Conservation (phyloP, 2,888 invertebrate species). For the Hypolimnas misippus region DNA sequence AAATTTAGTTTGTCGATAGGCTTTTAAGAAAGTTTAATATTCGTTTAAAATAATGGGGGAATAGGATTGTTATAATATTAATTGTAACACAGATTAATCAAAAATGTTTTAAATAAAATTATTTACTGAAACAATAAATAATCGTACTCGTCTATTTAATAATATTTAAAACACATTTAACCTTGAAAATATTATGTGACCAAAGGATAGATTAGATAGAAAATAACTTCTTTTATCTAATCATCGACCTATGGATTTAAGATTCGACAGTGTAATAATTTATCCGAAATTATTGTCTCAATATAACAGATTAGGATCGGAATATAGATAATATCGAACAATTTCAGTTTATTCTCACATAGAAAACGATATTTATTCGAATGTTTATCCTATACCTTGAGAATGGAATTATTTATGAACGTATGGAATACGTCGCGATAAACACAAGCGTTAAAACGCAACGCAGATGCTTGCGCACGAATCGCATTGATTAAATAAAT, state of each 20-base stretch:
- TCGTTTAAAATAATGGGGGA: too few species aligned
- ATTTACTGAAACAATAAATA: background rate
- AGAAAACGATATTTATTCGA: conserved; percentile 1
- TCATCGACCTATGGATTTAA: background rate
- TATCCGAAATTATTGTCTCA: background rate
- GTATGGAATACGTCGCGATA: conserved; percentile 11
- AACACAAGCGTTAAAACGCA: conserved; percentile 24
- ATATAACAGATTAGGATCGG: background rate
- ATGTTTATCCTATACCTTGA: background rate
- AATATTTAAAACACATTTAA: background rate
- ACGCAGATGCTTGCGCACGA: conserved; percentile 25
- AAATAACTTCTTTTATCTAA: background rate
- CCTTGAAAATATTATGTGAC: background rate
- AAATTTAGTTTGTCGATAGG: too few species aligned
- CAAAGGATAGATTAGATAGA: conserved; percentile 3
- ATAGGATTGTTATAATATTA: too few species aligned
- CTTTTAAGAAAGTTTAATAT: too few species aligned
- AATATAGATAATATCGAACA: background rate
- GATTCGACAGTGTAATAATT: background rate
- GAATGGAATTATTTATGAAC: background rate
- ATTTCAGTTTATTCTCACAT: background rate
- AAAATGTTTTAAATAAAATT: too few species aligned
- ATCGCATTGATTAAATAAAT: conserved; percentile 14
- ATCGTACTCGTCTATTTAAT: background rate
- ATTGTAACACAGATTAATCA: too few species aligned